Percentiles rank a stretch among this genome's conserved stretches.
These are phyloP conservation scores for Scaptomyza parva DNA, from an alignment of 2,888 invertebrate genomes.

Conservation along the genomic window DNA sequence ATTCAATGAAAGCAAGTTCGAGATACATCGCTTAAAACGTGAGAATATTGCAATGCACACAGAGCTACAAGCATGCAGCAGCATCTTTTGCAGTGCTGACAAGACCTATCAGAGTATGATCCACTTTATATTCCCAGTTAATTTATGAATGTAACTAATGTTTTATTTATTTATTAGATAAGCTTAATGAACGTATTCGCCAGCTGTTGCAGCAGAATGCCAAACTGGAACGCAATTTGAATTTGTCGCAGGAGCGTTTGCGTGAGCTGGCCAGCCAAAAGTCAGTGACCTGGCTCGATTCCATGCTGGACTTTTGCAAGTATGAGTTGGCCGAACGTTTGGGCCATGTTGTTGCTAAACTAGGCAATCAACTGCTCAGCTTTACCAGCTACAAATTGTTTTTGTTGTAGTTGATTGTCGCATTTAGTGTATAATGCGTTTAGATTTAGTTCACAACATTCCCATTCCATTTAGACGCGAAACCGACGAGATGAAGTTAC, in stretches of 20 bases:
- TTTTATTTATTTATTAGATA: conserved; percentile 60
- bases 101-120: conserved; percentile 81
- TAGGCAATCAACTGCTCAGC: conserved; percentile 60
- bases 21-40: conserved; percentile 83
- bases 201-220: conserved; percentile 79
- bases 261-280: conserved; percentile 80
- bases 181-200: conserved; percentile 81
- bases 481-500: conserved; percentile 82
- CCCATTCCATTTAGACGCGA: conserved; percentile 82
- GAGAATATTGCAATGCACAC: conserved; percentile 84
- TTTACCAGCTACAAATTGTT: conserved; percentile 57
- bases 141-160: neutral
- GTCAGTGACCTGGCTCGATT: conserved; percentile 83
- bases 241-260: conserved; percentile 77
- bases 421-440: conserved; percentile 27
- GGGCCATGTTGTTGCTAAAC: conserved; percentile 45
- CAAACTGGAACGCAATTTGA: conserved; percentile 78
- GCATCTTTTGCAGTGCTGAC: conserved; percentile 83
- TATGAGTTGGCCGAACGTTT: conserved; percentile 74
- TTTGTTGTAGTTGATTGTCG: conserved; percentile 49
- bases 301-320: conserved; percentile 84
- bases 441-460: conserved; percentile 46
- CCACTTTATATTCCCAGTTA: neutral
- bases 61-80: conserved; percentile 82
- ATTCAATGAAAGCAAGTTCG: conserved; percentile 82